These are phyloP conservation scores for Psilopsiagon aymara DNA, from an alignment of 2,113 vertebrate genomes.

Conservation along the genomic window DNA sequence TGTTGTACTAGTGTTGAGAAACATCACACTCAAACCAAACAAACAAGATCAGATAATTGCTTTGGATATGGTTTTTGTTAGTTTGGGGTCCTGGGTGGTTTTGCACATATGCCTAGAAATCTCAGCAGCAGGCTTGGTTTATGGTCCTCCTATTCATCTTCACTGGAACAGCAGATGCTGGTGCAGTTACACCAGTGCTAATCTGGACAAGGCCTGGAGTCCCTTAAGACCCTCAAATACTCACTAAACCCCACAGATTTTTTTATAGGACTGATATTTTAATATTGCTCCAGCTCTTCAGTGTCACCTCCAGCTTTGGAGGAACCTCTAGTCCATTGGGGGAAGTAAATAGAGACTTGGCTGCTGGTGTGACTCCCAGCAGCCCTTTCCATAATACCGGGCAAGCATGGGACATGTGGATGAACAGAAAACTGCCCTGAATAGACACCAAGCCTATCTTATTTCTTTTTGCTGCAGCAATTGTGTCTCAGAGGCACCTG, in stretches of 20 bases:
- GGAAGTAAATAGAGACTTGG: neutral
- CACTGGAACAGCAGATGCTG: neutral
- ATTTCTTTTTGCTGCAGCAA: neutral
- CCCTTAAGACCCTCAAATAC: neutral
- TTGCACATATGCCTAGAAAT: neutral
- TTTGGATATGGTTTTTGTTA: slow-evolving; percentile 27
- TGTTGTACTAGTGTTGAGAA: slow-evolving; percentile 33
- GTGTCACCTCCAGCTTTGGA: neutral
- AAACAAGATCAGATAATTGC: slow-evolving; percentile 34
- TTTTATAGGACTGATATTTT: neutral
- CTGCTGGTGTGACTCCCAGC: neutral
- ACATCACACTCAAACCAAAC: neutral
- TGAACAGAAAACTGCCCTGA: neutral
- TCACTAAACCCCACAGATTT: neutral
- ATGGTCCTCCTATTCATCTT: neutral
- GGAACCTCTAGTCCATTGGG: neutral
- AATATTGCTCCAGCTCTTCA: neutral
- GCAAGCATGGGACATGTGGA: neutral
- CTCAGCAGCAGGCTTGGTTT: neutral
- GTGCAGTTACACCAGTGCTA: neutral
- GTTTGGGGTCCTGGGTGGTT: neutral
- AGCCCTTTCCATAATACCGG: neutral
- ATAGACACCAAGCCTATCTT: neutral
- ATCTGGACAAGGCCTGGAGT: neutral
- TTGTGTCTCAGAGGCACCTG: neutral